Evolutionary conservation across 2,888 invertebrate genomes (phyloP).

Genomic region (Ischnus inquisitorius): DNA sequence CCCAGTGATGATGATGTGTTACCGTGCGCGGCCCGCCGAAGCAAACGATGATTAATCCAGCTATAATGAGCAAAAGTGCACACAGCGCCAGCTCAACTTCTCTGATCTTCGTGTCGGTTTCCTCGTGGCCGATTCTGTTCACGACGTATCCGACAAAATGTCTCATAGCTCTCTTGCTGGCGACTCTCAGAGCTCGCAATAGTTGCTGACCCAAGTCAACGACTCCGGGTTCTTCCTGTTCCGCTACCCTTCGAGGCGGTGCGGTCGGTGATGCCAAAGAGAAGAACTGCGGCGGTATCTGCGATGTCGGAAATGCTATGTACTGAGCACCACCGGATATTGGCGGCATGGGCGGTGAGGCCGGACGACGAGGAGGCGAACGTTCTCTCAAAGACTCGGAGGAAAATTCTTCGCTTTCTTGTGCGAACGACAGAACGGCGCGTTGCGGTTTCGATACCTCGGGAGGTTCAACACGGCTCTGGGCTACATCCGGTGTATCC

Average conservation of each 20-base stretch:
- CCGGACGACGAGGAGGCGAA: conserved; percentile 70
- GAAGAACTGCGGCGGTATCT: conserved; percentile 79
- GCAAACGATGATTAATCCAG: conserved; percentile 91
- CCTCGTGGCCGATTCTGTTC: conserved; percentile 88
- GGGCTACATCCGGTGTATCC: conserved; percentile 73
- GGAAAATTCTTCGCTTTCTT: conserved; percentile 82
- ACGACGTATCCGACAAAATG: conserved; percentile 90
- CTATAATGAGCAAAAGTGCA: conserved; percentile 92
- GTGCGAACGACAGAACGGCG: conserved; percentile 80
- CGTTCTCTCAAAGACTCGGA: conserved; percentile 68
- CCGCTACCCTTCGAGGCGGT: conserved; percentile 69
- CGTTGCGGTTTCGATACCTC: conserved; percentile 77
- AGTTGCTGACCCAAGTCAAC: conserved; percentile 91
- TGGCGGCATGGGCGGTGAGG: conserved; percentile 75
- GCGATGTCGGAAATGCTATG: conserved; percentile 79
- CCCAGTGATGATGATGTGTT: conserved; percentile 94
- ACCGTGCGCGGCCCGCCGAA: conserved; percentile 89
- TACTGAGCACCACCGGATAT: conserved; percentile 73
- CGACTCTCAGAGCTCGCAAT: conserved; percentile 89
- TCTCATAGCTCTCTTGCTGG: conserved; percentile 89
- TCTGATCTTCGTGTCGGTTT: conserved; percentile 87
- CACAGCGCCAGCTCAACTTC: conserved; percentile 92
- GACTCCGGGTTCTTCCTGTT: conserved; percentile 88
- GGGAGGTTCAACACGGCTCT: conserved; percentile 49
- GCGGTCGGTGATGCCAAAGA: conserved; percentile 73